These are phyloP conservation scores for Styela clava DNA, from an alignment of 23 tunicate genomes.

Conservation along the genomic window DNA sequence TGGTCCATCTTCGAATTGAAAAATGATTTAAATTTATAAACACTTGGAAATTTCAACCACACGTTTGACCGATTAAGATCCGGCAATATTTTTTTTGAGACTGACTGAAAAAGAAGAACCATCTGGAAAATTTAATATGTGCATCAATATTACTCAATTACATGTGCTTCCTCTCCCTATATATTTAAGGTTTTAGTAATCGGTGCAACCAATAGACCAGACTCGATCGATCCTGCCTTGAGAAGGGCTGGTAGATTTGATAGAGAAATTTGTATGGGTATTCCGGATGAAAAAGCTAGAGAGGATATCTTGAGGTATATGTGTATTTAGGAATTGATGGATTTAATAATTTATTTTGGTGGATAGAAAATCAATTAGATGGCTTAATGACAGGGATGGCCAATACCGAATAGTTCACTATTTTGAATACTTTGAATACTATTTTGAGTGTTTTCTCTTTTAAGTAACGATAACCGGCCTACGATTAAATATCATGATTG, in stretches of 20 bases:
- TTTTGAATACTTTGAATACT: too few relatives aligned
- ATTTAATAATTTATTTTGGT: not conserved
- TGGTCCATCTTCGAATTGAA: too few relatives aligned
- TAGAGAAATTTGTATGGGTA: conserved; percentile 76
- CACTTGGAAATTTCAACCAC: too few relatives aligned
- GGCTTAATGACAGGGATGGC: too few relatives aligned
- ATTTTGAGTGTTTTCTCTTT: too few relatives aligned
- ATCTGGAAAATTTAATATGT: not conserved
- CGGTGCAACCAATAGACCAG: conserved; percentile 74
- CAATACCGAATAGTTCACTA: too few relatives aligned
- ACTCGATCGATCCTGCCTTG: conserved; percentile 60
- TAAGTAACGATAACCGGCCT: too few relatives aligned
- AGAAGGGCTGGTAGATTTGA: conserved; percentile 90
- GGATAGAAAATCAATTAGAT: not conserved
- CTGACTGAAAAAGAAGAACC: not conserved
- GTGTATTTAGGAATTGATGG: too few relatives aligned
- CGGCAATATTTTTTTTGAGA: not conserved
- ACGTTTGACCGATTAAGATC: too few relatives aligned
- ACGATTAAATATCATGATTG: too few relatives aligned
- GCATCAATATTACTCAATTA: not conserved
- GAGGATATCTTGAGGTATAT: conserved; percentile 42
- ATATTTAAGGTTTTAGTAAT: conserved; percentile 56
- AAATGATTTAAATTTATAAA: too few relatives aligned
- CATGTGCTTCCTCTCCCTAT: not conserved
- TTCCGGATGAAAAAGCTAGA: conserved; percentile 78